Percentiles rank a stretch among this genome's conserved stretches.
phyloP scores from a whole-genome alignment of 2,797 vertebrate species.

The Helostoma temminkii region DNA sequence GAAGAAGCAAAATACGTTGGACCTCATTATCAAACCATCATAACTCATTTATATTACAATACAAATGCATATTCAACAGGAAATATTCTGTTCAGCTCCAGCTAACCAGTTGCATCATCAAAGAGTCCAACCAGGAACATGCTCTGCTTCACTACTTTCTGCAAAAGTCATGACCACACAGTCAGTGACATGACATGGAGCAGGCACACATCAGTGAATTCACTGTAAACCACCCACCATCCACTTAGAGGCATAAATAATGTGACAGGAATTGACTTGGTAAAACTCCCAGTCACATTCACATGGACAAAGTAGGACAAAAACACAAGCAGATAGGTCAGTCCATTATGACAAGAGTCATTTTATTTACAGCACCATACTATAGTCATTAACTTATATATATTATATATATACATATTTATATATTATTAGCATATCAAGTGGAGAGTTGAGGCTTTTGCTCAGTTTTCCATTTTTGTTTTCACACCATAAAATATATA shows the following conservation, averaged over 20 bases:
- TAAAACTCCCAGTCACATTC: slow-evolving; percentile 30
- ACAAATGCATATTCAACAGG: slow-evolving; percentile 29
- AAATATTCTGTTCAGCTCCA: slow-evolving; percentile 11
- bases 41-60: slow-evolving; percentile 21
- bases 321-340: no score
- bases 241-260: slow-evolving; percentile 25
- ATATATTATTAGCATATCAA: neutral
- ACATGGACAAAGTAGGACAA: neutral
- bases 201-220: slow-evolving; percentile 22
- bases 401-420: neutral
- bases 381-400: neutral
- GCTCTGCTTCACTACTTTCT: slow-evolving; percentile 24
- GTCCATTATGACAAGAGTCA: slow-evolving; percentile 6
- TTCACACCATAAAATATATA: neutral
- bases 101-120: slow-evolving; percentile 44
- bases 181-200: slow-evolving; percentile 33
- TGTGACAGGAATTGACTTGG: slow-evolving; percentile 29
- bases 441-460: no score
- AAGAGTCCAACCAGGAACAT: slow-evolving; percentile 18
- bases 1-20: neutral
- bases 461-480: neutral
- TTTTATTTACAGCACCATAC: neutral
- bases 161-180: slow-evolving; percentile 40
- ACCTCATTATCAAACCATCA: slow-evolving; percentile 14
- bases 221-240: slow-evolving; percentile 35